phyloP scores from a whole-genome alignment of 2,888 invertebrate species.

The Uloborus plumipes region DNA sequence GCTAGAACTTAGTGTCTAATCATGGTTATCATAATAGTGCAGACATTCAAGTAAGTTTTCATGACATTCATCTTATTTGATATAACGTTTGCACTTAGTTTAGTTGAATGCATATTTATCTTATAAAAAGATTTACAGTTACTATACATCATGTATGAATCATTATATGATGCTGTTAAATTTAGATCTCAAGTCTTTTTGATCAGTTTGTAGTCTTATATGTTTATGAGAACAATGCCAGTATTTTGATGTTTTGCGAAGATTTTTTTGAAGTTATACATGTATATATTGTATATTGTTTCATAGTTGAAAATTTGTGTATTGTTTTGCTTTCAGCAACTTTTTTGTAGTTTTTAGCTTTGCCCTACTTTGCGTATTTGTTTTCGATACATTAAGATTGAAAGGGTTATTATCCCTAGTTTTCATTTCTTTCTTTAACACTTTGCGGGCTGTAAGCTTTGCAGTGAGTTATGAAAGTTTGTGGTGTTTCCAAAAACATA shows the following conservation, averaged over 20 bases:
- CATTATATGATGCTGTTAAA: constrained; percentile 9
- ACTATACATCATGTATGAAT: constrained; percentile 1
- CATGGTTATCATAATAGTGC: no score
- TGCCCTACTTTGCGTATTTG: not conserved
- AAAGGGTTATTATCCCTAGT: no score
- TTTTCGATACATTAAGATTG: no score
- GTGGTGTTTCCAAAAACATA: no score
- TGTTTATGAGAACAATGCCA: constrained; percentile 7
- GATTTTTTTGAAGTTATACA: no score
- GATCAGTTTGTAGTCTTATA: not conserved
- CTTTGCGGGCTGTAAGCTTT: no score
- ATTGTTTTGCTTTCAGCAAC: not conserved
- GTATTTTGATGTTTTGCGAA: constrained; percentile 4
- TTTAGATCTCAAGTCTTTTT: no score
- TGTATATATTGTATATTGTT: not conserved
- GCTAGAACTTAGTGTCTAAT: no score
- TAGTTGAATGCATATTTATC: constrained; percentile 20
- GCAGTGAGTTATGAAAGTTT: no score
- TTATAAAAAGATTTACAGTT: not conserved
- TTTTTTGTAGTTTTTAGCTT: constrained; percentile 8
- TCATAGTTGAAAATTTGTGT: not conserved
- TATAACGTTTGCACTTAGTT: constrained; percentile 25
- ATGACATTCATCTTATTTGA: no score
- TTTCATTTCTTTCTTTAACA: no score
- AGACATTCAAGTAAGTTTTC: no score